Conservation (phyloP, 2,113 vertebrate genomes). For the Noturus placidus region DNA sequence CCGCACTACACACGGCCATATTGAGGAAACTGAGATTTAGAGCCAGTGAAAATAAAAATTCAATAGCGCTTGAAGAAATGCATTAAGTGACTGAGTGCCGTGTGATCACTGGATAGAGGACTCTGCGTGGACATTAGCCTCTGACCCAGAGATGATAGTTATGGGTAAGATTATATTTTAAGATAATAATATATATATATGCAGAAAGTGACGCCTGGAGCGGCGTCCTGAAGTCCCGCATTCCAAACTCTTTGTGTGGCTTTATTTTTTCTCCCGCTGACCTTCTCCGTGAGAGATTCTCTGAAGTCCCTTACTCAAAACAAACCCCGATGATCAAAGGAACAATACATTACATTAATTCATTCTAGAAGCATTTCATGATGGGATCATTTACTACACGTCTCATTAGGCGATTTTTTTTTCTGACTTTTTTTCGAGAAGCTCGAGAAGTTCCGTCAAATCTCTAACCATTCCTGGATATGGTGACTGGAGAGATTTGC, state of each 20-base stretch:
- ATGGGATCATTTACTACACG: neutral
- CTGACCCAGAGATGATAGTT: neutral
- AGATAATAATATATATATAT: conserved; percentile 11
- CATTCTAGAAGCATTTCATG: conserved; percentile 10
- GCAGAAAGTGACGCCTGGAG: neutral
- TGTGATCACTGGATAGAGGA: neutral
- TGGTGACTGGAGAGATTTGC: neutral
- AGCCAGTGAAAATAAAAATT: neutral
- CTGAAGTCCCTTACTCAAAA: conserved; percentile 11
- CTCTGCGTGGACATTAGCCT: neutral
- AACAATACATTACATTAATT: neutral
- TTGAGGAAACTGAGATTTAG: neutral
- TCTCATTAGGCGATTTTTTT: conserved; percentile 1
- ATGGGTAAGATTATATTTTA: neutral
- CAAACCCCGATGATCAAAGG: conserved; percentile 7
- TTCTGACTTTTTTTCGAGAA: neutral
- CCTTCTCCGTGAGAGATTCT: neutral
- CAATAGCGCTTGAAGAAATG: neutral
- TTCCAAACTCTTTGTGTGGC: conserved; percentile 19
- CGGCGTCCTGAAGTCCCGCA: neutral
- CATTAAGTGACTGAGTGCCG: neutral
- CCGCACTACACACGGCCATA: neutral
- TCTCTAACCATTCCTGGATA: neutral
- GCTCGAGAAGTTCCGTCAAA: neutral
- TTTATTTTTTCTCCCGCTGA: conserved; percentile 9